Percentiles rank a stretch among this genome's conserved stretches.
Conservation (phyloP, 2,888 invertebrate genomes). For the Micoletzkya japonica region DNA sequence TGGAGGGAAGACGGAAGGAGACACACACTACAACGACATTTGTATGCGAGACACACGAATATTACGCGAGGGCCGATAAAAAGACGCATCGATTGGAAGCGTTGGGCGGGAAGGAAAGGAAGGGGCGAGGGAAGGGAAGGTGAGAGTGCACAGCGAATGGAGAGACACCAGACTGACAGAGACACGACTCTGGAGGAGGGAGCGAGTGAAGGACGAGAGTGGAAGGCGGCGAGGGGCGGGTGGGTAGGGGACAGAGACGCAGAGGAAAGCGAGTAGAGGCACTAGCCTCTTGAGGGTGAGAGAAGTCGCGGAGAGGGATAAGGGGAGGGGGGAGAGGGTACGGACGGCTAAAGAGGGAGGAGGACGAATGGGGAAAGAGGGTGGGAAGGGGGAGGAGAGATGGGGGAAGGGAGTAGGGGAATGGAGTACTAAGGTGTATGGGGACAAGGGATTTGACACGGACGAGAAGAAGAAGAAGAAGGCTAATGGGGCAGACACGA, state of each 20-base stretch:
- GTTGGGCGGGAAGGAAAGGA: not conserved
- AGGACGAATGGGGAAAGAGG: not conserved
- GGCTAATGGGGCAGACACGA: too few relatives aligned
- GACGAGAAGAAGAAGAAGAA: too few relatives aligned
- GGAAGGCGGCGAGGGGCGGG: not conserved
- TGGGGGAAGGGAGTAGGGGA: not conserved
- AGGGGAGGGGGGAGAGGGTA: not conserved
- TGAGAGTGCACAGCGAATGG: too few relatives aligned
- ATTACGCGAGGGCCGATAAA: too few relatives aligned
- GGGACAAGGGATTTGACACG: too few relatives aligned
- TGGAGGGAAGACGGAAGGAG: too few relatives aligned
- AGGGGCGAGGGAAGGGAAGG: not conserved
- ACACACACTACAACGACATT: not conserved
- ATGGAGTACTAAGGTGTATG: too few relatives aligned
- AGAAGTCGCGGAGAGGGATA: not conserved
- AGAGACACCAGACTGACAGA: too few relatives aligned
- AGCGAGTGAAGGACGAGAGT: not conserved
- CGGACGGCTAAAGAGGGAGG: not conserved
- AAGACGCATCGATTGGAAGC: too few relatives aligned
- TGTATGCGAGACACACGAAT: not conserved
- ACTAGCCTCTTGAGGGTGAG: too few relatives aligned
- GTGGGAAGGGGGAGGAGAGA: not conserved
- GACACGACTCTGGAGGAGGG: not conserved
- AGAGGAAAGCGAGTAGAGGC: too few relatives aligned
- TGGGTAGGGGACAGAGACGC: conserved; percentile 16